Percentiles rank a stretch among this genome's conserved stretches.
phyloP scores from a whole-genome alignment of 64 coral and sea anemone genomes.

The Actinia equina region DNA sequence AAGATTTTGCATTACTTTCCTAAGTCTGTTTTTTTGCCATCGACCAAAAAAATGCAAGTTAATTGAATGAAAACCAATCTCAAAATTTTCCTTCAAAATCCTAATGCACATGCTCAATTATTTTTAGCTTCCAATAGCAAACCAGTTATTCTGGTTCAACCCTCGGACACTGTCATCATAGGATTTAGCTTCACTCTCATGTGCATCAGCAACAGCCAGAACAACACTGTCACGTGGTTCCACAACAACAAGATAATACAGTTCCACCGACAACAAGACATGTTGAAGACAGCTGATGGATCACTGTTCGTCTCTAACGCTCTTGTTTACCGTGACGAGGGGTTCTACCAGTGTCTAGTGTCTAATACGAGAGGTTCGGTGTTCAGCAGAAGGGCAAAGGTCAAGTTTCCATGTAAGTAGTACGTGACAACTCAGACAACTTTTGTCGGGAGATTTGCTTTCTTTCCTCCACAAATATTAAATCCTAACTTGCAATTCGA shows the following conservation, averaged over 20 bases:
- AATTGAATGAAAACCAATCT: neutral
- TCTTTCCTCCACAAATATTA: no score
- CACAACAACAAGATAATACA: slow-evolving; percentile 36
- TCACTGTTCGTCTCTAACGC: slow-evolving; percentile 69
- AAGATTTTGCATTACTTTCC: no score
- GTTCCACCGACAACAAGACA: slow-evolving; percentile 18
- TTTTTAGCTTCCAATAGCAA: slow-evolving; percentile 34
- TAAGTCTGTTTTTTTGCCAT: no score
- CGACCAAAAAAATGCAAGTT: neutral
- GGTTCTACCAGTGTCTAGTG: slow-evolving; percentile 64
- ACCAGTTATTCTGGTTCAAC: slow-evolving; percentile 55
- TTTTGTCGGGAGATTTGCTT: neutral
- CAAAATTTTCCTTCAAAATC: neutral
- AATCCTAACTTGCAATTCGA: no score
- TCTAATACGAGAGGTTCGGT: slow-evolving; percentile 39
- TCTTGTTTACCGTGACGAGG: slow-evolving; percentile 53
- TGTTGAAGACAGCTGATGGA: slow-evolving; percentile 55
- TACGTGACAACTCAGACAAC: neutral
- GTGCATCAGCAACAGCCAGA: slow-evolving; percentile 41
- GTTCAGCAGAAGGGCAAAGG: slow-evolving; percentile 54
- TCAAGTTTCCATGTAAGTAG: slow-evolving; percentile 84
- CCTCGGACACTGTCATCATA: slow-evolving; percentile 52
- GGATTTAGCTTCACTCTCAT: slow-evolving; percentile 52
- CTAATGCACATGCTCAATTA: neutral
- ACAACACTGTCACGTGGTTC: slow-evolving; percentile 58